These are phyloP conservation scores for Hartigia nigra DNA, from an alignment of 2,888 invertebrate species.

Conservation along the genomic window DNA sequence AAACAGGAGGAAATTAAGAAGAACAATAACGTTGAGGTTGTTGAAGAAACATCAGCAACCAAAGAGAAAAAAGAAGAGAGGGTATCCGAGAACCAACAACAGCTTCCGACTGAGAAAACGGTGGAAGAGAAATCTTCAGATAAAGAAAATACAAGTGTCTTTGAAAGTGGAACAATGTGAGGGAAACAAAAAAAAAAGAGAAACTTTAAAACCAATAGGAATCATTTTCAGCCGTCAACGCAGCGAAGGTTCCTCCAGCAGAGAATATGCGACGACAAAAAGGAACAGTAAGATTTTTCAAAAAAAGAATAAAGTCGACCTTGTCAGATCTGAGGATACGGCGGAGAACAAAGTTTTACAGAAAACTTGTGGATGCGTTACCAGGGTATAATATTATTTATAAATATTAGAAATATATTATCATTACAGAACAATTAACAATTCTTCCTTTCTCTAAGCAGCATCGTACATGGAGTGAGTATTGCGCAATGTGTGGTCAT, in stretches of 20 bases:
- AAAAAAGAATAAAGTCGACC: conserved; percentile 31
- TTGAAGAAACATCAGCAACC: neutral
- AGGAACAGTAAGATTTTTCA: conserved; percentile 19
- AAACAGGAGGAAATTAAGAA: neutral
- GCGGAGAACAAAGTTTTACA: neutral
- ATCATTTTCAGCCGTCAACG: neutral
- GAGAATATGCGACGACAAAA: neutral
- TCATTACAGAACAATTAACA: neutral
- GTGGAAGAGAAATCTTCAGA: neutral
- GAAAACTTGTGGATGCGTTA: neutral
- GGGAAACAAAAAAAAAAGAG: neutral
- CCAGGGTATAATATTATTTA: neutral
- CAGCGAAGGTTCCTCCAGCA: neutral
- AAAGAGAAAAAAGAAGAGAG: neutral
- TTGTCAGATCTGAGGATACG: neutral
- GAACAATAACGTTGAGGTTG: neutral
- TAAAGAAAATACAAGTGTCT: neutral
- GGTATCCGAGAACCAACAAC: neutral
- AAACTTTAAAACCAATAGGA: neutral
- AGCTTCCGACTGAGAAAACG: neutral
- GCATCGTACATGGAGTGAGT: neutral
- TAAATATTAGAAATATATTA: neutral
- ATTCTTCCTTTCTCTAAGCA: neutral
- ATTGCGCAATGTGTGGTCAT: neutral
- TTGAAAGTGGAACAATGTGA: neutral